Evolutionary conservation across 2,113 vertebrate species (phyloP).

Genomic region (Lichenostomus cassidix): DNA sequence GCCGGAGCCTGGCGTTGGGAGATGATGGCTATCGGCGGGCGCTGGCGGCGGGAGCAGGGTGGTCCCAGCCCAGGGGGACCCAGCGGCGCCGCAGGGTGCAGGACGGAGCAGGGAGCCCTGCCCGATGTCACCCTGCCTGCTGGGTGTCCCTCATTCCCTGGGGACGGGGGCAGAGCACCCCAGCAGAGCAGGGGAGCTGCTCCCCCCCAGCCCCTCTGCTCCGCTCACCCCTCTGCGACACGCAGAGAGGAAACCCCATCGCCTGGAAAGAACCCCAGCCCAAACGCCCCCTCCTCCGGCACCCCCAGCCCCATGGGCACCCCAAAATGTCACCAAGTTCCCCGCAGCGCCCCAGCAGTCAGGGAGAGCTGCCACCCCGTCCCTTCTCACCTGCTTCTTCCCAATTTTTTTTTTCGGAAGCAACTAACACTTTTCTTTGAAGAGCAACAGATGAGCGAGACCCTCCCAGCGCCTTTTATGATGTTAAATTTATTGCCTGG

Average conservation of each 20-base stretch:
- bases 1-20: not conserved
- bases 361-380: not conserved
- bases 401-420: not conserved
- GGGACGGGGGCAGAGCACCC: not conserved
- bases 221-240: fast-evolving
- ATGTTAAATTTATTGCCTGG: slow-evolving; percentile 51
- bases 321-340: not conserved
- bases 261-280: not conserved
- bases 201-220: not conserved
- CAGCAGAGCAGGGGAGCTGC: not conserved
- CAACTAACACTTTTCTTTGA: slow-evolving; percentile 26
- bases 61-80: not conserved
- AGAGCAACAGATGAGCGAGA: slow-evolving; percentile 52
- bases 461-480: slow-evolving; percentile 49
- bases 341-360: not conserved
- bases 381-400: slow-evolving; percentile 15
- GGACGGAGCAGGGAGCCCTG: not conserved
- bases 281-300: not conserved
- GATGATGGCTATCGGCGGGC: not conserved
- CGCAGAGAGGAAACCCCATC: not conserved
- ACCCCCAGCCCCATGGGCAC: not conserved
- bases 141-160: not conserved
- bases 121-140: not conserved
- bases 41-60: not conserved
- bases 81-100: not conserved